These are phyloP conservation scores for Phocides pigmalion DNA, from an alignment of 1,140 invertebrate species.

Conservation along the genomic window DNA sequence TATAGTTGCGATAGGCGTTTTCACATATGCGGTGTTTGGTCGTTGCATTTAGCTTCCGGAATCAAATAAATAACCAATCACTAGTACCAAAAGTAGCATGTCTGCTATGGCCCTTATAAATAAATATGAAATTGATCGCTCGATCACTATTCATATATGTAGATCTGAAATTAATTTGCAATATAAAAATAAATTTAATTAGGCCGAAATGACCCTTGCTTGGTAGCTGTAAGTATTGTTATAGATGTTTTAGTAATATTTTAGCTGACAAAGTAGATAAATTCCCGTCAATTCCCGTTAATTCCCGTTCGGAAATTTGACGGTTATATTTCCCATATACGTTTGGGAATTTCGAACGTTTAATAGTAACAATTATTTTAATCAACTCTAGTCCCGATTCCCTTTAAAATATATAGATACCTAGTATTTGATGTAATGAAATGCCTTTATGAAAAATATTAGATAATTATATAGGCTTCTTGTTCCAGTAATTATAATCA, in stretches of 20 bases:
- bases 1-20: no score
- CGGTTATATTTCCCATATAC: not conserved
- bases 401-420: not conserved
- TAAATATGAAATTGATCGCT: no score
- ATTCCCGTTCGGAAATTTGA: not conserved
- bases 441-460: conserved; percentile 8
- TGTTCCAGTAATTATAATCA: not conserved
- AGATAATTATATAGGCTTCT: conserved; percentile 2
- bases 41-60: no score
- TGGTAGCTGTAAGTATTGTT: conserved; percentile 43
- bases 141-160: conserved; percentile 16
- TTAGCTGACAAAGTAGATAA: conserved; percentile 1
- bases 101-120: not conserved
- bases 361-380: conserved; percentile 27
- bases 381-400: conserved; percentile 5
- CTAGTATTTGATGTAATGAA: not conserved
- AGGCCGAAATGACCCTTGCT: conserved; percentile 61
- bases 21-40: no score
- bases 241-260: conserved; percentile 27
- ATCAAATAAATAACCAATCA: no score
- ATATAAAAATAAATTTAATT: conserved; percentile 30
- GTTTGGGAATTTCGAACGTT: not conserved
- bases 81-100: not conserved
- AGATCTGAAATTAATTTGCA: conserved; percentile 39
- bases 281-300: conserved; percentile 10